Base-by-base conservation (phyloP, 2,888 invertebrate species). In the Cryptus viduatorius region DNA sequence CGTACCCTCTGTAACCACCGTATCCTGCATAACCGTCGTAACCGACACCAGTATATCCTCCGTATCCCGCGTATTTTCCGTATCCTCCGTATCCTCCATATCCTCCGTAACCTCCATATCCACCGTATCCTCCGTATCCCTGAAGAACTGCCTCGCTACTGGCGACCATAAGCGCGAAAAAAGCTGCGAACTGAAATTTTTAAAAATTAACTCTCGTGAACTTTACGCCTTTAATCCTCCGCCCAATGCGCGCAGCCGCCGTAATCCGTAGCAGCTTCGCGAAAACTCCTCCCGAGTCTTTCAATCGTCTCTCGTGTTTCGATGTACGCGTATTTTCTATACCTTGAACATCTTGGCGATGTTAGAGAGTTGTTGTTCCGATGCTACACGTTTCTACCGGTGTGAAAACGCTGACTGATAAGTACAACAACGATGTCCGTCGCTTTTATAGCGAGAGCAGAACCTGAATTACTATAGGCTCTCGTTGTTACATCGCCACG, bases 91-190 rank as follows among this genome's bases (percentile, higher is more conserved):
- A 83, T 46, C 72, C 80, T 14, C 61, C 82, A 65, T 85, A 80
- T 12, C 44, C 88, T 59, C 50, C 61, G 29, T 82, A 84, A 46
- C 73, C 82, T 10, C 71, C 72, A 42, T 82, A 75, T 48, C 42
- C 76, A 24, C 53, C 61, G 59, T 84, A 83, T 37, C 76, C 84
- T 24, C 61, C 82, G 68, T 85, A 80, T 12, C 44, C 65, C n/a
- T 53, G 16, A 50, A 89, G 73, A 12, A 88, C 86, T 50, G 90
- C 91, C 71, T 90, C 87, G 67, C 87, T 86, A 31, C 80, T 82
- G 69, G 87, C 89, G 4, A 86, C 65, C 16, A 86, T 89, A 78
- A 89, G 85, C 37, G 86, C 77, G 73, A 86, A 80, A 44, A 91
- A 44, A 72, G 84, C 83, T 68, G 86, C 61, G 59, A 86, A 16